phyloP scores from a whole-genome alignment of 2,888 invertebrate species.

The Meiosimyza decipiens region DNA sequence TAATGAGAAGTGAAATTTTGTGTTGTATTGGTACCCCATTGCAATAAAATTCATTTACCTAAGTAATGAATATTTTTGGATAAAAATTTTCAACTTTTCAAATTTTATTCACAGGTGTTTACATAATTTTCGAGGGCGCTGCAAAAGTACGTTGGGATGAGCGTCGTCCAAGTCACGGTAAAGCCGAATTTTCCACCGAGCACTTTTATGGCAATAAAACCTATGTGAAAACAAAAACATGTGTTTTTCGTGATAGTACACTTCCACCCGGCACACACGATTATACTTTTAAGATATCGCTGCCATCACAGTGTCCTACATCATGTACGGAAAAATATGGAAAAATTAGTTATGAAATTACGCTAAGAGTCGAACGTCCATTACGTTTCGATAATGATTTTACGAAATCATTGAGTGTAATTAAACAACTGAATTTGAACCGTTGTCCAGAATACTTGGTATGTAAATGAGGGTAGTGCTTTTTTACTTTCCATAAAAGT shows the following conservation, averaged over 20 bases:
- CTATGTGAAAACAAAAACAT: constrained; percentile 44
- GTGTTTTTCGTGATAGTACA: constrained; percentile 41
- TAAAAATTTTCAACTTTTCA: constrained; percentile 21
- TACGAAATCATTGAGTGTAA: constrained; percentile 73
- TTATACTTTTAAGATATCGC: constrained; percentile 48
- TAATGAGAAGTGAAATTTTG: no score
- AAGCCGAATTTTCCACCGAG: background rate
- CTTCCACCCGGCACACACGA: constrained; percentile 46
- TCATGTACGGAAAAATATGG: constrained; percentile 77
- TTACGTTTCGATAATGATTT: constrained; percentile 73
- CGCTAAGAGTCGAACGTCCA: constrained; percentile 80
- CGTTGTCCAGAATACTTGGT: constrained; percentile 74
- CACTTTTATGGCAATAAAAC: constrained; percentile 41
- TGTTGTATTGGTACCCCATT: no score
- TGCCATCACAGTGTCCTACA: constrained; percentile 49
- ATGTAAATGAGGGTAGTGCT: constrained; percentile 63
- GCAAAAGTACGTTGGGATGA: constrained; percentile 51
- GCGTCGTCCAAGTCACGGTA: constrained; percentile 32
- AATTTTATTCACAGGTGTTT: constrained; percentile 45
- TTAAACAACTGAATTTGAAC: constrained; percentile 82
- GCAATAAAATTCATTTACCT: no score
- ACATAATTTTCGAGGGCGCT: constrained; percentile 47
- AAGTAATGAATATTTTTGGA: no score
- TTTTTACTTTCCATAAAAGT: no score
- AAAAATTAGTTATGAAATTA: constrained; percentile 79